Evolutionary conservation across 2,113 vertebrate species (phyloP), one percentile per base, ranked within the genome.

Genomic region (Leuciscus idus): DNA sequence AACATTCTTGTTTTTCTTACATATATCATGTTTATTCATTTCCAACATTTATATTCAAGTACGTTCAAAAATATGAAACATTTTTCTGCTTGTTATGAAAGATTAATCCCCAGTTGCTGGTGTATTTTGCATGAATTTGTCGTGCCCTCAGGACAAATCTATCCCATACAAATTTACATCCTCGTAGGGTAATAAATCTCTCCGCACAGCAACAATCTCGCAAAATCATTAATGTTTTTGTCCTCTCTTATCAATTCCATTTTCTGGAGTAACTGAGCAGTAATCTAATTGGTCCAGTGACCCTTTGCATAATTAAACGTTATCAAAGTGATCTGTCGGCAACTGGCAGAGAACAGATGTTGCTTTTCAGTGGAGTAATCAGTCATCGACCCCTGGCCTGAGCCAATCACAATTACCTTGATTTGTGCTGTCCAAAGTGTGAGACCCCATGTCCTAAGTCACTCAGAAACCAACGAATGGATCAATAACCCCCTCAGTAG

Each of bases 371-470:
- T 28, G 48, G 75, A 82, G 88, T 89, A 85, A 91, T 91, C 91
- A 86, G 86, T 88, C 90, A 90, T 89, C 86, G 66, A 87, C 84
- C 81, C 68, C 68, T 43, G 57, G 86, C 76, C 83, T 84, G 84
- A 85, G 83, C 90, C 91, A 85, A 88, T 90, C 89, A 88, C 86
- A 89, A 87, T 90, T 89, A 90, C 84, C 86, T 82, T 88, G 84
- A 89, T 87, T 88, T 89, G 84, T 66, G 23, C 84, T 33, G 70
- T 82, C 75, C 66, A 48, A 43, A 78, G 83, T 64, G 85, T 36
- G 46, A 52, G 48, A 81, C 81, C 85, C 75, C 83, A 79, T 64
- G 62, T 86, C 66, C 83, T 64, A n/a, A 64, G 72, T 83, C 48
- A 33, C 64, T 76, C 89, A 43, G 66, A 82, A 86, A 80, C 83